Evolutionary conservation across 2,113 vertebrate genomes (phyloP).

Genomic region (Mionectes macconnelli): DNA sequence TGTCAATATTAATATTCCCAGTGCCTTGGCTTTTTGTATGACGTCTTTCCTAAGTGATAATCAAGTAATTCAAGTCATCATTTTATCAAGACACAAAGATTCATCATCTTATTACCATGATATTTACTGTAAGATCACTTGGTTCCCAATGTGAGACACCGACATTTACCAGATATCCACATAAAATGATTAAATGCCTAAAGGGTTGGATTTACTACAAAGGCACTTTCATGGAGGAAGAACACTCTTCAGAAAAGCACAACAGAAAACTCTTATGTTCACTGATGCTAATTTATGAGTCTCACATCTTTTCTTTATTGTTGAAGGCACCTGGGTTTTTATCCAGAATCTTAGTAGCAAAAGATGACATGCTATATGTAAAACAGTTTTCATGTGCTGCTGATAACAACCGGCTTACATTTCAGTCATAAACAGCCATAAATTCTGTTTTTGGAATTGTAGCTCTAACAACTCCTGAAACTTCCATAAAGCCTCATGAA

Average conservation of each 20-base stretch:
- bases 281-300: background rate
- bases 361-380: background rate
- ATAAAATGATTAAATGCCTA: conserved; percentile 32
- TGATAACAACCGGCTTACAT: background rate
- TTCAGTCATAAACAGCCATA: background rate
- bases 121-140: conserved; percentile 39
- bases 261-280: background rate
- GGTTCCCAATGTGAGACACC: background rate
- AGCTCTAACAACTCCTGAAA: background rate
- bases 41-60: background rate
- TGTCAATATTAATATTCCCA: background rate
- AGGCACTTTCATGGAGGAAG: background rate
- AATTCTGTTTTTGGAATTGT: background rate
- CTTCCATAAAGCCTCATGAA: background rate
- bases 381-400: background rate
- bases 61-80: conserved; percentile 1
- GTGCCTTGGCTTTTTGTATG: background rate
- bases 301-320: background rate
- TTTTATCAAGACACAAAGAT: conserved; percentile 31
- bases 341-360: background rate
- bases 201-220: conserved; percentile 1
- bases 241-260: background rate
- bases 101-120: conserved; percentile 30
- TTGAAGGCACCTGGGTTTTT: background rate
- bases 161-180: conserved; percentile 4